Base-by-base conservation (phyloP, 1,140 invertebrate genomes). In the Apis florea region DNA sequence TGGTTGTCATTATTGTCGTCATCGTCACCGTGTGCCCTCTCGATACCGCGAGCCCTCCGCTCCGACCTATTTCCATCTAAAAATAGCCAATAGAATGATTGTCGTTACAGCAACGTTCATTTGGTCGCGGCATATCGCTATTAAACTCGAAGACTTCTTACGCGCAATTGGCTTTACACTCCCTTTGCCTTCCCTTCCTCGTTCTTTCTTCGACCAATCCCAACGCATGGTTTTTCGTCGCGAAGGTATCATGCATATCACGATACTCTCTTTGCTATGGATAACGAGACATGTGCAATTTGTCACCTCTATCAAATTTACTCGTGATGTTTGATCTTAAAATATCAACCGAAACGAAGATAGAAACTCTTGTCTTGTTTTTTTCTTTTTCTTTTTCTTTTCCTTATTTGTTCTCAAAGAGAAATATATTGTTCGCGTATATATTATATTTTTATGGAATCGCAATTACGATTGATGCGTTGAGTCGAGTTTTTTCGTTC, bases 81-180 rank as follows among this genome's bases (percentile, higher is more conserved):
- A 93, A 93, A 93, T 93, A 93, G 91, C 91, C 89, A 92, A 93
- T 93, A 90, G 91, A 88, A 93, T 93, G 90, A 93, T 93, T 91
- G 90, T 85, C 79, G 83, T 82, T 88, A 86, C 87, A 90, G 79
- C 58, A 79, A 88, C n/a, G 87, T 80, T 80, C 79, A 82, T 79
- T 89, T 86, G 87, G 77, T 83, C 82, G 82, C 84, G 85, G 82
- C 77, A 83, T 89, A 83, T 84, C 84, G 78, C 84, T 73, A 86
- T 86, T 87, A 80, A 76, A 76, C 72, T 76, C 75, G 66, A 86
- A 81, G 73, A 73, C 73, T 71, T 78, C 78, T 85, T 74, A 53
- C 51, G 81, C 61, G 63, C 74, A 82, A 84, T 84, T 79, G 84
- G 76, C 67, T 31, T 24, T n/a, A 40, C 26, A 56, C n/a, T 82